Base-by-base conservation (phyloP, 2,797 vertebrate genomes). In the Pampus argenteus region DNA sequence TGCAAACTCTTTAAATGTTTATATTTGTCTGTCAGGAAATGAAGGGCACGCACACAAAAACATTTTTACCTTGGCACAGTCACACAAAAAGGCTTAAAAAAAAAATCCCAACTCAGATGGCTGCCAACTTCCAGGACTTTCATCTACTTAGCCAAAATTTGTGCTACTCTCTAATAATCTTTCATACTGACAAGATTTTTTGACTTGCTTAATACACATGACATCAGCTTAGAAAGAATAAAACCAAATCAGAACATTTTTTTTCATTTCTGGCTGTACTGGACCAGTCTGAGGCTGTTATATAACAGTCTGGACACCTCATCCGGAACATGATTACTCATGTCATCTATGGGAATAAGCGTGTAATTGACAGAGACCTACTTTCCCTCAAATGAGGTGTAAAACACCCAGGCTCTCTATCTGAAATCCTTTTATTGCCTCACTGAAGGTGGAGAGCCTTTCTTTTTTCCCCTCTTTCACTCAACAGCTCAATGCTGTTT, bases 341-440 rank as follows among this genome's bases (percentile, higher is more conserved):
- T 76, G 69, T 88, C 75, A 80, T 71, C 61, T 1, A 31, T 70
- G 29, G 45, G 58, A 79, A 56, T 22, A 48, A 86, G 72, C 50
- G 44, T 60, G 63, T 64, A 81, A 72, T 75, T 75, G 60, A 75
- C 51, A 64, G 67, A 85, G 81, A 85, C 78, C 74, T 75, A 70
- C 51, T 88, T 81, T 78, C 66, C 36, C 47, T 68, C 49, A 68
- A 48, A 80, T 49, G 36, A 57, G 40, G 47, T 55, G 20, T 64
- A 26, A 74, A 81, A 82, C 45, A 74, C 22, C 26, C 47, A 22
- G 10, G 29, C 17, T 59, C 54, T 71, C 60, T 67, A 55, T 60
- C n/a, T 63, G 17, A 47, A 56, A 64, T 28, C 10, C 10, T 58
- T 84, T 73, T 26, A 60, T 60, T 80, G 75, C 64, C 58, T 48